Evolutionary conservation across 2,888 invertebrate species (phyloP).

Genomic region (Coleophora deauratella): DNA sequence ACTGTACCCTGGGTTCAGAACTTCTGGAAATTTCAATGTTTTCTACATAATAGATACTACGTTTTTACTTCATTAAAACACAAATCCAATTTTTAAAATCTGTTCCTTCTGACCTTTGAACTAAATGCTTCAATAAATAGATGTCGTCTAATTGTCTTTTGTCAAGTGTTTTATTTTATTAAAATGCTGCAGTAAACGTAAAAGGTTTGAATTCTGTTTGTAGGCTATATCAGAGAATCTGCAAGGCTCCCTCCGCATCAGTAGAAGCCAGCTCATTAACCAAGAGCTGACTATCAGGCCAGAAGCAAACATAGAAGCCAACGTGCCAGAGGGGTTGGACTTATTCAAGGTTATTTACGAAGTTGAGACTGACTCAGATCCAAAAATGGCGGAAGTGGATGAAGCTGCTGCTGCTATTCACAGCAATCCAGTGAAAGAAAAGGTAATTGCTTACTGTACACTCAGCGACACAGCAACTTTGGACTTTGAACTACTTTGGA

Average conservation of each 20-base stretch:
- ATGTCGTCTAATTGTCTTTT: too few species aligned
- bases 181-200: not conserved
- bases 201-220: slow-evolving; percentile 4
- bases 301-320: slow-evolving; percentile 61
- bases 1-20: too few species aligned
- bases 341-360: slow-evolving; percentile 61
- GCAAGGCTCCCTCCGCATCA: slow-evolving; percentile 49
- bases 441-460: slow-evolving; percentile 23
- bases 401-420: slow-evolving; percentile 33
- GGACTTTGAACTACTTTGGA: too few species aligned
- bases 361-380: slow-evolving; percentile 55
- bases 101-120: too few species aligned
- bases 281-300: slow-evolving; percentile 60
- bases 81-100: too few species aligned
- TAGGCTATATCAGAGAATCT: slow-evolving; percentile 63
- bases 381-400: slow-evolving; percentile 47
- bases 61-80: too few species aligned
- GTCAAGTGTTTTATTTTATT: too few species aligned
- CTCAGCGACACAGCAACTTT: too few species aligned
- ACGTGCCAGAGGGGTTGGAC: slow-evolving; percentile 62
- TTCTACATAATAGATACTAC: too few species aligned
- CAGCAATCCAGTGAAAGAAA: slow-evolving; percentile 33
- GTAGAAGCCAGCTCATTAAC: slow-evolving; percentile 54
- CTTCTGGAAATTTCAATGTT: too few species aligned
- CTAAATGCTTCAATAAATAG: too few species aligned